Percentiles rank a stretch among this genome's conserved stretches.
Conservation (phyloP, 2,113 vertebrate species). For the Arizona elegans region DNA sequence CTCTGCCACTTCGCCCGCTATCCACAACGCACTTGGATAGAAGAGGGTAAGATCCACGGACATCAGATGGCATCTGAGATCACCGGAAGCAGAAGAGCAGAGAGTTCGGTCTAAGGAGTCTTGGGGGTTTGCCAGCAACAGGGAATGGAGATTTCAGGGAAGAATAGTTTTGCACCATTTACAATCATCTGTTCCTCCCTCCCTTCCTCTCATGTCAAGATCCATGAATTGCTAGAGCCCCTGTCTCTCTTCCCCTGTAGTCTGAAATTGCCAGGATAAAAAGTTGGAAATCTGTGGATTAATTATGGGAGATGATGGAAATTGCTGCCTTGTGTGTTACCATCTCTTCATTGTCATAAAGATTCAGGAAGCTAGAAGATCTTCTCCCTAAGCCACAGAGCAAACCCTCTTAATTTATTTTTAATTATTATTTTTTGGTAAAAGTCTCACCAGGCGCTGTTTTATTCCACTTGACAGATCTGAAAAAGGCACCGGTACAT, state of each 20-base stretch:
- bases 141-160: constrained; percentile 12
- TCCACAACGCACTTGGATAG: constrained; percentile 10
- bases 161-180: constrained; percentile 1
- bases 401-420: background rate
- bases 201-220: constrained; percentile 11
- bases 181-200: background rate
- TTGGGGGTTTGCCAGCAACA: constrained; percentile 36
- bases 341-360: background rate
- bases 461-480: background rate
- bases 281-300: constrained; percentile 3
- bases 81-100: background rate
- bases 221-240: background rate
- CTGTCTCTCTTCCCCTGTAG: background rate
- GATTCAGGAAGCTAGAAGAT: constrained; percentile 15
- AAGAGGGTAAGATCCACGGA: constrained; percentile 33
- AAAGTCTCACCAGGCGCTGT: background rate
- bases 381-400: background rate
- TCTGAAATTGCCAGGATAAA: constrained; percentile 21
- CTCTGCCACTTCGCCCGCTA: background rate
- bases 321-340: background rate
- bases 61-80: constrained; percentile 6
- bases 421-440: background rate
- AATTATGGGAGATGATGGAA: background rate
- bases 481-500: background rate
- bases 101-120: background rate